phyloP scores from a whole-genome alignment of 2,113 vertebrate genomes.

The Muscicapa adusta region DNA sequence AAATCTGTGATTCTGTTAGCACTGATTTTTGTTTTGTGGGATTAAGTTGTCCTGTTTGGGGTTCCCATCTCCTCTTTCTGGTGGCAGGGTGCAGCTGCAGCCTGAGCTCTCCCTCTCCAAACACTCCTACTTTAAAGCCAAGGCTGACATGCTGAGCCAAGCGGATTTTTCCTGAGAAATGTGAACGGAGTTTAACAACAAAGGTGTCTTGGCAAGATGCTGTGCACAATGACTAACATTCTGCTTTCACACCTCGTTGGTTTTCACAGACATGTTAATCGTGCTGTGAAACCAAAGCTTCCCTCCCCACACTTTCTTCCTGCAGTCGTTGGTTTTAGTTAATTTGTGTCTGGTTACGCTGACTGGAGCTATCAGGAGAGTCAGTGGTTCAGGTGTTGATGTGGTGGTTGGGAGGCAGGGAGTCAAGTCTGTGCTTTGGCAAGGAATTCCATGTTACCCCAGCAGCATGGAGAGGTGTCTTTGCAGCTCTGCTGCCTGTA shows the following conservation, averaged over 20 bases:
- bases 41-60: neutral
- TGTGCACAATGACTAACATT: neutral
- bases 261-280: neutral
- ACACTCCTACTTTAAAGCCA: neutral
- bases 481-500: neutral
- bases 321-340: neutral
- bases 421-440: neutral
- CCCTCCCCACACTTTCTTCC: neutral
- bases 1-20: neutral
- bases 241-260: neutral
- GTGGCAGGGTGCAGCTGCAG: neutral
- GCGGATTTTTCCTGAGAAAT: neutral
- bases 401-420: neutral
- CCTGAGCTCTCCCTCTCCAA: neutral
- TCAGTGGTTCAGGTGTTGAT: neutral
- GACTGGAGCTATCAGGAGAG: neutral
- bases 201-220: neutral
- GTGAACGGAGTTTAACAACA: neutral
- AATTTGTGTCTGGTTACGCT: neutral
- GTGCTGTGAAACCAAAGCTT: neutral
- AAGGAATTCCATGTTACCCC: neutral
- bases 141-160: neutral
- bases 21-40: neutral
- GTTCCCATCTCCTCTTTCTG: neutral
- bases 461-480: neutral